Evolutionary conservation across 2,797 vertebrate species (phyloP).

Genomic region (Megaceryle alcyon): DNA sequence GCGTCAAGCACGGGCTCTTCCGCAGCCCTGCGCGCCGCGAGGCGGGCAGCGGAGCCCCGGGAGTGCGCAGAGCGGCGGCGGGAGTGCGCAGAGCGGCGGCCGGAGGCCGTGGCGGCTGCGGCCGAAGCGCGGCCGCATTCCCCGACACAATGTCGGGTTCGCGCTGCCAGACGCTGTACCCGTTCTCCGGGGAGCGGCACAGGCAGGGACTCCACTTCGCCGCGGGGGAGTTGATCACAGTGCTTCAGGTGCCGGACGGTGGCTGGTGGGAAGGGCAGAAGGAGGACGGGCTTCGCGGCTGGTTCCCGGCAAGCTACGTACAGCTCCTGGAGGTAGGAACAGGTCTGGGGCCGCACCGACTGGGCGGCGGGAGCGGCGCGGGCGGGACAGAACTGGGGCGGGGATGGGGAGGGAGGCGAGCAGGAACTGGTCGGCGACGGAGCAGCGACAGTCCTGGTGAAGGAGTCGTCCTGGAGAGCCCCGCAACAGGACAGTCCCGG

Average conservation of each 20-base stretch:
- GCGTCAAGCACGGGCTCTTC: background rate
- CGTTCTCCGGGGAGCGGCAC: conserved; percentile 92
- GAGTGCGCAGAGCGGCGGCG: background rate
- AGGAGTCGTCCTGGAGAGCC: background rate
- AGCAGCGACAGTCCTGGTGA: background rate
- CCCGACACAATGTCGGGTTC: conserved; percentile 80
- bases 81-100: background rate
- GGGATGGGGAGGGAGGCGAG: too few species aligned
- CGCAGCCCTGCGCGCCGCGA: background rate
- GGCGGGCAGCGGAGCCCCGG: background rate
- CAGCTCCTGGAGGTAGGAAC: conserved; percentile 91
- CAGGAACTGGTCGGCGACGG: background rate
- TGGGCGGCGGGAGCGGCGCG: background rate
- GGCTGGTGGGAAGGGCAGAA: conserved; percentile 99
- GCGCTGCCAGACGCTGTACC: conserved; percentile 90
- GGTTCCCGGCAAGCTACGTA: conserved; percentile 97
- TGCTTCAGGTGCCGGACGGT: conserved; percentile 89
- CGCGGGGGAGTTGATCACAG: conserved; percentile 88
- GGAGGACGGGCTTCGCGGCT: conserved; percentile 90
- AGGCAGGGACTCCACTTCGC: conserved; percentile 90
- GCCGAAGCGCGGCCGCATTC: background rate
- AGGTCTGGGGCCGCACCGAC: background rate
- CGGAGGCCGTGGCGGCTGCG: background rate
- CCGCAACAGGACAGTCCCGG: background rate
- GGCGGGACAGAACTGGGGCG: too few species aligned